Base-by-base conservation (phyloP, 2,888 invertebrate species). In the Caenorhabditis sp. region DNA sequence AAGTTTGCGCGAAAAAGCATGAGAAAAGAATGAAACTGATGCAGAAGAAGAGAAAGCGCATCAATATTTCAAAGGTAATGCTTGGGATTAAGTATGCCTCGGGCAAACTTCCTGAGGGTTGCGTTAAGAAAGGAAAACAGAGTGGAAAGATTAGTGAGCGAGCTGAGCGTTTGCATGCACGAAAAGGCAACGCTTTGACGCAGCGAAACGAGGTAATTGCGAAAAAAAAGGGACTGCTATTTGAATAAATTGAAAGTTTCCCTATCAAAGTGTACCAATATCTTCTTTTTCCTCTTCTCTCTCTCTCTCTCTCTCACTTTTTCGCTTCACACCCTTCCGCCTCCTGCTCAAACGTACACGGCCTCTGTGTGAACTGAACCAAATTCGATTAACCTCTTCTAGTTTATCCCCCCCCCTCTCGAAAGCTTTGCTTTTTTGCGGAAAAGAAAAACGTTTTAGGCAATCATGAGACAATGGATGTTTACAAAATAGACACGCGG, bases 41-140 rank as follows among this genome's bases (percentile, higher is more conserved):
- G 56, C 32, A 46, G 35, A 30, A 45, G 48, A 46, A 52, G 35
- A 30, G 32, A 52, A 20, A 52, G 52, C 58, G 58, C 72, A 73
- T 73, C 63, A 73, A 73, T 73, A 63, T 63, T 73, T 73, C 72
- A 73, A 56, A 62, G 72, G 63, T 72, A 72, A 72, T 72, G 56
- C 72, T 39, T 41, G 43, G 73, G 73, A 73, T 73, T 73, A 73
- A 63, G 58, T 65, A 56, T 53, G 52, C 58, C 53, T 55, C 41
- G 50, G 35, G 48, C 50, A 65, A 63, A 65, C 52, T 59, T 65
- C 53, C 62, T 55, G n/a, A n/a, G n/a, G n/a, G n/a, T n/a, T n/a
- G n/a, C n/a, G n/a, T 27, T 39, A 27, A 20, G 27, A 22, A 43
- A 46, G 17, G 35, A 37, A 32, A 48, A 48, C 11, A 50, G 30